Conservation (phyloP, 2,797 vertebrate genomes). For the Buceros bicornis region DNA sequence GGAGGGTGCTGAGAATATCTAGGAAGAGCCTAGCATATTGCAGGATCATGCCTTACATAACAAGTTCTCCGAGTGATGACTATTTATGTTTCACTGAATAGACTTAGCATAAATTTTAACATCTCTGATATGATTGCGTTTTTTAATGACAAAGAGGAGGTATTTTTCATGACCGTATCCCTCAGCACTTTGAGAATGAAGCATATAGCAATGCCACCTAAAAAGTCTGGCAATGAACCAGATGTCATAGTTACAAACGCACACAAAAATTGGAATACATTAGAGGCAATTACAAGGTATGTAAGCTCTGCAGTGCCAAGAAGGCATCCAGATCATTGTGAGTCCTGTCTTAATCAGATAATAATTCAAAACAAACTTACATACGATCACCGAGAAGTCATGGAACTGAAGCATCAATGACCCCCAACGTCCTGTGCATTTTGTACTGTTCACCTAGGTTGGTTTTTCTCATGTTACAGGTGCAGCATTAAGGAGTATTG, state of each 20-base stretch:
- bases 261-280: slow-evolving; percentile 25
- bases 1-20: slow-evolving; percentile 41
- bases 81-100: slow-evolving; percentile 72
- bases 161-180: slow-evolving; percentile 18
- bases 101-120: slow-evolving; percentile 74
- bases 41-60: slow-evolving; percentile 58
- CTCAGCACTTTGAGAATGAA: slow-evolving; percentile 36
- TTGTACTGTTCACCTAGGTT: neutral
- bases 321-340: neutral
- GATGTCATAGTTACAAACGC: slow-evolving; percentile 8
- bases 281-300: slow-evolving; percentile 46
- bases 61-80: slow-evolving; percentile 64
- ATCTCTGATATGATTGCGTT: neutral
- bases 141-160: slow-evolving; percentile 28
- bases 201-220: slow-evolving; percentile 15
- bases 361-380: neutral
- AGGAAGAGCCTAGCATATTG: slow-evolving; percentile 52
- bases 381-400: neutral
- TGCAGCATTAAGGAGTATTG: neutral
- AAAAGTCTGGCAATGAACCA: slow-evolving; percentile 60
- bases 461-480: neutral
- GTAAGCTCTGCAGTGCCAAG: slow-evolving; percentile 13
- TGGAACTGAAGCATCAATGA: neutral
- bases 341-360: neutral
- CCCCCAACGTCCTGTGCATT: neutral